These are phyloP conservation scores for Hyposmocoma kahamanoa DNA, from an alignment of 1,140 invertebrate genomes.

Conservation along the genomic window DNA sequence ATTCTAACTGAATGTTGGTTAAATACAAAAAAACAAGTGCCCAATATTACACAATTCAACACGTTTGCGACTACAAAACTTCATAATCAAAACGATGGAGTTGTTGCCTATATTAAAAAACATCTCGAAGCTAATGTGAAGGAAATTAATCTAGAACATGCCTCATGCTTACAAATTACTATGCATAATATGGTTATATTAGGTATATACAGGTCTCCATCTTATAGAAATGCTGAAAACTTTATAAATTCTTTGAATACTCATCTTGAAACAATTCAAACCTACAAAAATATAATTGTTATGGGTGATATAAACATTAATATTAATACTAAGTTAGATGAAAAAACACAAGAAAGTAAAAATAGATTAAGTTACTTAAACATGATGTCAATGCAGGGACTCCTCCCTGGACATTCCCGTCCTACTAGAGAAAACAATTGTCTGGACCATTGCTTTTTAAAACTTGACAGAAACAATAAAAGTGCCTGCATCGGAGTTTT, in stretches of 20 bases:
- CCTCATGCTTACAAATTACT: slow-evolving; percentile 11
- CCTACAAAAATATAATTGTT: slow-evolving; percentile 13
- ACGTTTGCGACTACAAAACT: slow-evolving; percentile 7
- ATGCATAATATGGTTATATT: slow-evolving; percentile 1
- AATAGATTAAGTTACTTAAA: slow-evolving; percentile 24
- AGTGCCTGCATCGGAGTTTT: slow-evolving; percentile 14
- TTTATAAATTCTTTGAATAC: slow-evolving; percentile 17
- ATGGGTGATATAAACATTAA: slow-evolving; percentile 28
- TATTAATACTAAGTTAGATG: slow-evolving; percentile 7
- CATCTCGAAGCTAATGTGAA: slow-evolving; percentile 1
- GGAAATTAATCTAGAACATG: slow-evolving; percentile 9
- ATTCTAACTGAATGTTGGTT: too few relatives aligned
- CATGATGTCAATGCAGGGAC: slow-evolving; percentile 15
- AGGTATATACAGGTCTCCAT: slow-evolving; percentile 15
- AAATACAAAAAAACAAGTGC: too few relatives aligned
- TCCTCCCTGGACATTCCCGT: slow-evolving; percentile 17
- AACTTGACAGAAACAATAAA: slow-evolving; percentile 12
- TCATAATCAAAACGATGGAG: slow-evolving; percentile 18
- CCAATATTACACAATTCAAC: slow-evolving; percentile 6
- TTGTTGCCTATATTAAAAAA: slow-evolving; percentile 11
- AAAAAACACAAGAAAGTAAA: slow-evolving; percentile 10
- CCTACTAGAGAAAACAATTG: slow-evolving; percentile 20
- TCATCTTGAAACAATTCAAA: slow-evolving; percentile 9
- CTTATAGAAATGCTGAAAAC: slow-evolving; percentile 12
- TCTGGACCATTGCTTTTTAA: slow-evolving; percentile 25